Base-by-base conservation (phyloP, 2,113 vertebrate species). In the Rhipidura dahli region DNA sequence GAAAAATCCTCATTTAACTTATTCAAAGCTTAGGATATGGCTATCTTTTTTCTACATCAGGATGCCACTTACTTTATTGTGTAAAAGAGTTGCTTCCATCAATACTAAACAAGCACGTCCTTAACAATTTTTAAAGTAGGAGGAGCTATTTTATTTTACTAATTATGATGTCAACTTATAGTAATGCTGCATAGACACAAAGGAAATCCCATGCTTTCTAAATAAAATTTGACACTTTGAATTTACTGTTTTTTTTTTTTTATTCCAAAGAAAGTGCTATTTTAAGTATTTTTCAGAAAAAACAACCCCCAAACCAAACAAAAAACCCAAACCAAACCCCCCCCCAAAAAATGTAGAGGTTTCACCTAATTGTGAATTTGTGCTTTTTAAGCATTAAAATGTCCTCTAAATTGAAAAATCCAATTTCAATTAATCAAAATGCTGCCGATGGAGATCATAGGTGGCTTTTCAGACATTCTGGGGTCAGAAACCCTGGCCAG, bases 281-380 rank as follows among this genome's bases (percentile, higher is more conserved):
- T 73, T 70, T 1, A 9, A 77, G 2, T 26, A 27, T 53, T 63
- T 68, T 63, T 44, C 33, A 33, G 37, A 31, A 30, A 13, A 26
- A 15, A 30, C n/a, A 35, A 24, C 47, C 7, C 9, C 14, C 20
- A 31, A 50, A 40, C 6, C 6, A 18, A 26, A 20, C 20, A 31
- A 44, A 31, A 69, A 49, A 35, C 17, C 5, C 15, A 31, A 23
- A 51, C 11, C 14, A 11, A 22, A 59, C 9, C 18, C 6, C 15
- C 50, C 9, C 18, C 6, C 15, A 1, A 12, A 33, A 61, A 45
- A 4, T 13, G 11, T n/a, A 40, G 5, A 21, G 4, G 2, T 28
- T 89, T 73, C 15, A 40, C 66, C 50, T 81, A 37, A 40, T 13
- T 59, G 49, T 63, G 39, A 49, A 18, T 63, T 53, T 85, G 7